phyloP scores from a whole-genome alignment of 2,113 vertebrate species.

The Petroica traversi region DNA sequence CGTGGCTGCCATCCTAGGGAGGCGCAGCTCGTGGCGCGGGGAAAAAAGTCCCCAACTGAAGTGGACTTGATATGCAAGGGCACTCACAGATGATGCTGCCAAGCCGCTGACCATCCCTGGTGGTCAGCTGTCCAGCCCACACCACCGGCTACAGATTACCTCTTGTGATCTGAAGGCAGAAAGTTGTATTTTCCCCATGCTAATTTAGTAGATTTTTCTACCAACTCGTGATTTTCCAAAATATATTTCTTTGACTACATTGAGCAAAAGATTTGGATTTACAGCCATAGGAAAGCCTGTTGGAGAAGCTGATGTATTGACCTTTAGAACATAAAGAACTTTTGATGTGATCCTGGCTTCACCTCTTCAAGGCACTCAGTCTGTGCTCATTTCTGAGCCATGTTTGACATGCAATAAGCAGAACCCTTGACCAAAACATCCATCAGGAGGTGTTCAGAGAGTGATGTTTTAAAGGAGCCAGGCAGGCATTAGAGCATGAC shows the following conservation, averaged over 20 bases:
- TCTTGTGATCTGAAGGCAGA: not conserved
- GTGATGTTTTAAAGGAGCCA: slow-evolving; percentile 12
- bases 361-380: not conserved
- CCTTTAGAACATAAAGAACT: not conserved
- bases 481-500: not conserved
- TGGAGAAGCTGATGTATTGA: not conserved
- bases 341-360: not conserved
- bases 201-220: not conserved
- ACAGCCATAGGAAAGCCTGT: not conserved
- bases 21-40: too few relatives aligned
- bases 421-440: not conserved
- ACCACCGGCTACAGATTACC: too few relatives aligned
- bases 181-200: not conserved
- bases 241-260: not conserved
- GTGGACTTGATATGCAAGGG: too few relatives aligned
- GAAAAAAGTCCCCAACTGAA: too few relatives aligned
- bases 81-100: too few relatives aligned
- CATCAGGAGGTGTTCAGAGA: not conserved
- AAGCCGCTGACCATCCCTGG: too few relatives aligned
- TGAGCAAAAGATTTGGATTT: slow-evolving; percentile 8
- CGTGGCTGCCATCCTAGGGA: too few relatives aligned
- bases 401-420: not conserved
- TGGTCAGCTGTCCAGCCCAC: too few relatives aligned
- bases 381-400: not conserved
- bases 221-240: not conserved